These are phyloP conservation scores for Zaprionus nigranus DNA, from an alignment of 1,140 invertebrate genomes.

Conservation along the genomic window DNA sequence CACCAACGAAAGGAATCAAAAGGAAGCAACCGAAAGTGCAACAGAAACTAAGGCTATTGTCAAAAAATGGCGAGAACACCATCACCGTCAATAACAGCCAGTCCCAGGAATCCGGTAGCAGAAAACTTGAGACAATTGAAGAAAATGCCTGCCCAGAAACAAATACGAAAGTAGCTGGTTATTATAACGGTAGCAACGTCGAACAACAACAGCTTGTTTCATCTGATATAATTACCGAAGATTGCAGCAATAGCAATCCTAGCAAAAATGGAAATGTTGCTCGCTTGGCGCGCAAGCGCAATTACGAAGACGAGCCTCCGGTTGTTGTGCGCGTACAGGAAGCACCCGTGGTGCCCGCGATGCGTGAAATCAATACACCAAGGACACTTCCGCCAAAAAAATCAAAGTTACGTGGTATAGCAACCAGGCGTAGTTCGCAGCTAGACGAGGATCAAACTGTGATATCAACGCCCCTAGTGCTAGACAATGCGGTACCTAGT, in stretches of 20 bases:
- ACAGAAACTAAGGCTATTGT: conserved; percentile 15
- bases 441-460: conserved; percentile 86
- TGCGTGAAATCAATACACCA: conserved; percentile 62
- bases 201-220: conserved; percentile 35
- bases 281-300: conserved; percentile 73
- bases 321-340: conserved; percentile 39
- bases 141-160: conserved; percentile 48
- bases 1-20: conserved; percentile 19
- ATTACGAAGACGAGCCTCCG: conserved; percentile 63
- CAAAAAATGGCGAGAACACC: conserved; percentile 35
- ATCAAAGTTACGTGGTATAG: conserved; percentile 77
- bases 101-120: conserved; percentile 20
- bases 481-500: conserved; percentile 81
- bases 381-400: conserved; percentile 81
- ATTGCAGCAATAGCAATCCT: conserved; percentile 50
- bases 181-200: conserved; percentile 66
- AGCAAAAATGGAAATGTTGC: conserved; percentile 53
- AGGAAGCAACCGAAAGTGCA: conserved; percentile 40
- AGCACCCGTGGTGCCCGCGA: conserved; percentile 18
- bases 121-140: conserved; percentile 67
- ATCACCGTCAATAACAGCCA: conserved; percentile 26
- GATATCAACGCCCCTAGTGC: conserved; percentile 64
- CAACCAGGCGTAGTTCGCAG: conserved; percentile 85
- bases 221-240: conserved; percentile 36
- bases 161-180: conserved; percentile 38